These are phyloP conservation scores for Plectrocnemia conspersa DNA, from an alignment of 1,140 invertebrate genomes.

Conservation along the genomic window DNA sequence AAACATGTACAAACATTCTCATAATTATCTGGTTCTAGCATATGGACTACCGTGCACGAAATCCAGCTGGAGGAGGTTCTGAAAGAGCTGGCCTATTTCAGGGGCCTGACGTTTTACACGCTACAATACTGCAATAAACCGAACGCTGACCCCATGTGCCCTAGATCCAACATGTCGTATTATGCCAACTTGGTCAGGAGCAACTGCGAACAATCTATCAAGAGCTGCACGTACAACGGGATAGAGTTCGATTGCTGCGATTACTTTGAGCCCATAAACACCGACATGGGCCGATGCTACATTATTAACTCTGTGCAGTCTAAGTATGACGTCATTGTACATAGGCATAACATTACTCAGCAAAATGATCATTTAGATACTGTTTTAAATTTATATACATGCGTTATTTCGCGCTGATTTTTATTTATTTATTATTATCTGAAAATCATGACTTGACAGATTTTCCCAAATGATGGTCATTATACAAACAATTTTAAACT, in stretches of 20 bases:
- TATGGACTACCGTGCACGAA: slow-evolving; percentile 60
- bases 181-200: slow-evolving; percentile 55
- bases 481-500: too few species aligned
- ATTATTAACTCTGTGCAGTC: slow-evolving; percentile 61
- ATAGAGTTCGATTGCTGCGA: slow-evolving; percentile 60
- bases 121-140: slow-evolving; percentile 53
- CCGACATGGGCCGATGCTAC: slow-evolving; percentile 62
- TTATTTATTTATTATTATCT: too few species aligned
- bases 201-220: slow-evolving; percentile 53
- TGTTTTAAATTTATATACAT: too few species aligned
- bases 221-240: slow-evolving; percentile 59
- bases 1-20: slow-evolving; percentile 6
- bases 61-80: slow-evolving; percentile 62
- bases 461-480: too few species aligned
- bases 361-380: too few species aligned
- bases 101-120: slow-evolving; percentile 57
- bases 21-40: slow-evolving; percentile 44
- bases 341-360: too few species aligned
- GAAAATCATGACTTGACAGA: too few species aligned
- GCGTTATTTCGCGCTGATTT: too few species aligned
- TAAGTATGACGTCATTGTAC: slow-evolving; percentile 36
- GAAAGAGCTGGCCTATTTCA: slow-evolving; percentile 61
- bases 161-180: slow-evolving; percentile 51
- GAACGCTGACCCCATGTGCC: slow-evolving; percentile 40
- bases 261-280: slow-evolving; percentile 58